Evolutionary conservation across 2,888 invertebrate genomes (phyloP), one percentile per base, ranked within the genome.

Genomic region (Standfussiana lucernea): DNA sequence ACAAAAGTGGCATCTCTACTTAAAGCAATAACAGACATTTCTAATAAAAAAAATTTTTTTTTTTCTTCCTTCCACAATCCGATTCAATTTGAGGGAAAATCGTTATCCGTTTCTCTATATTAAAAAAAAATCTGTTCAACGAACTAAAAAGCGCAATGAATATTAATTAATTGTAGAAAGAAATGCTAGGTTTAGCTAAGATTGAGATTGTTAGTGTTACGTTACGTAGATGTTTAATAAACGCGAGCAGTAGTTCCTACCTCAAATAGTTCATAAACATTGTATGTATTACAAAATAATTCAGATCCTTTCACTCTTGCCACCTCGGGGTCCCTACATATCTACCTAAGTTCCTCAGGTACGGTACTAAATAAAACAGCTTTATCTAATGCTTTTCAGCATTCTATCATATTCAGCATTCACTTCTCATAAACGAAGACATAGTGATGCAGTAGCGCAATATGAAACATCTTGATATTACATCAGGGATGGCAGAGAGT

Each of bases 291-390:
- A 78, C 45, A 56, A 69, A 64, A 59, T 56, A 61, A 32, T 11
- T 56, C 32, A 66, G 59, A 37, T 77, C 82, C 77, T 85, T 82
- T 83, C 82, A 70, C 86, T 85, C 71, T 75, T 13, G 59, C 32
- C 53, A 65, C 81, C 81, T 74, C 65, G 24, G 69, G 84, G 80
- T 65, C 59, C 65, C 61, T 70, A 66, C 59, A 56, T 68, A 83
- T 45, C 53, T 47, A 62, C n/a, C n/a, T 18, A 40, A 15, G 75
- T 75, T 76, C 47, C 69, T 37, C 65, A 50, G 42, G 37, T 28
- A 32, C 37, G 18, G 59, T 32, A 50, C 40, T 65, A 56, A 68
- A 85, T 66, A 56, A 61, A 66, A 45, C 53, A 35, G 40, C 35
- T 82, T 75, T 85, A 85, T 85, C 82, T 18, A 4, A 45, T n/a